Base-by-base conservation (phyloP, 2,888 invertebrate genomes). In the Leuctra nigra region DNA sequence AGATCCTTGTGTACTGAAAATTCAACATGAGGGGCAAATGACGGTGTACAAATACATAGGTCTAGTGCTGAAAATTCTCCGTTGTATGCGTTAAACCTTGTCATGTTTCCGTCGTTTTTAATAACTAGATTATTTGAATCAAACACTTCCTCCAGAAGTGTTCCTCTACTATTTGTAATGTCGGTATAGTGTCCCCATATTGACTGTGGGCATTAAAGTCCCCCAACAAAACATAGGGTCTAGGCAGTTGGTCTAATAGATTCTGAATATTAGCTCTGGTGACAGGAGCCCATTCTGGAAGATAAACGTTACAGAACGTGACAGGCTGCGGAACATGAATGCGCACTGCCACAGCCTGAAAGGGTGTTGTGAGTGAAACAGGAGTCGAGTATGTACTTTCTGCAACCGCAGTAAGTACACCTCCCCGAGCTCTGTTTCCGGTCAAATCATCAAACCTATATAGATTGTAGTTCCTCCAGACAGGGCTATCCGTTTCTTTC, bases 121-220 rank as follows among this genome's bases (percentile, higher is more conserved):
- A 38, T 38, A 4, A 38, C 4, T 4, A 38, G 38, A 14, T 38
- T n/a, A n/a, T 38, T 38, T 7, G 6, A 7, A 14, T 38, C n/a
- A 38, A 38, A n/a, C 6, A 44, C 20, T 23, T 44, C 22, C 22
- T 44, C 53, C n/a, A 53, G 36, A 36, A 53, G 22, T 23, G 36
- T 35, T 16, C 53, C 53, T 39, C 53, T 53, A 22, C 53, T 18
- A 38, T 36, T 33, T 14, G n/a, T 33, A 24, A 36, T 23, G 20
- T 18, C 36, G 18, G 23, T 36, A 16, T 18, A 18, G 25, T 39
- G 18, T 33, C 53, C 53, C 53, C 53, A 53, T 13, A 53, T 11
- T 11, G 16, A 18, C 39, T 39, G 18, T 53, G 53, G 36, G 53
- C 53, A 16, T 53, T 20, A 36, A 53, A 53, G 25, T 44, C 44